Percentiles rank a stretch among this genome's conserved stretches.
Evolutionary conservation across 2,113 vertebrate genomes (phyloP).

Genomic region (Sorex araneus): DNA sequence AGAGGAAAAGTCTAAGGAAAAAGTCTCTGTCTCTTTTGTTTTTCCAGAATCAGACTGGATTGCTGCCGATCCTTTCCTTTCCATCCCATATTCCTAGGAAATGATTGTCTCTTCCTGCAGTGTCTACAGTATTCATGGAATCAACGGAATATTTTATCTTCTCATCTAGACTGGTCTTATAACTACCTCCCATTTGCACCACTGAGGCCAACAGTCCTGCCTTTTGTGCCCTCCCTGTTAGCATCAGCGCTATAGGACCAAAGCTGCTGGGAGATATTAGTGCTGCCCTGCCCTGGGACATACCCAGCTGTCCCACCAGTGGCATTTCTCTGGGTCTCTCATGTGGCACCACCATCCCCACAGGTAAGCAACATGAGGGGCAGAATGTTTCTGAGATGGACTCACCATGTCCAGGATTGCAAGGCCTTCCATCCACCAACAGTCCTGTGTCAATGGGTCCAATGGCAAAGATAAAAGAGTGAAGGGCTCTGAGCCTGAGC

Average conservation of each 20-base stretch:
- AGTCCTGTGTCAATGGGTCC: not conserved
- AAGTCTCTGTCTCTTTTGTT: not conserved
- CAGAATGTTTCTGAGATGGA: not conserved
- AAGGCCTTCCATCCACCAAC: not conserved
- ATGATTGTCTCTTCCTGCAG: constrained; percentile 46
- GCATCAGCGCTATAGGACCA: not conserved
- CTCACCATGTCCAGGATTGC: not conserved
- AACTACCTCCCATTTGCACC: not conserved
- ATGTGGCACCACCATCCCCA: not conserved
- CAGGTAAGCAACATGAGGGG: not conserved
- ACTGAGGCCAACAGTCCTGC: not conserved
- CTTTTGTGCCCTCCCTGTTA: not conserved
- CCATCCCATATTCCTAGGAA: constrained; percentile 50
- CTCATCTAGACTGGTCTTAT: constrained; percentile 44
- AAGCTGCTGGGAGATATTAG: not conserved
- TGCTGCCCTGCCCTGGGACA: constrained; percentile 1
- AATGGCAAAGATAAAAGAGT: constrained; percentile 15
- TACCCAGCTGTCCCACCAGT: not conserved
- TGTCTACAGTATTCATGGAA: constrained; percentile 2
- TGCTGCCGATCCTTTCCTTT: not conserved
- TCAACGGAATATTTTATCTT: constrained; percentile 61
- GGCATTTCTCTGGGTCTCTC: not conserved
- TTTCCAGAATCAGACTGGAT: constrained; percentile 68
- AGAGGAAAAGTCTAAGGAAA: constrained; percentile 43
- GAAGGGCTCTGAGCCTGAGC: not conserved